These are phyloP conservation scores for Stichopus chloronotus DNA, from an alignment of 35 echinoderm and acorn worm genomes.

Conservation along the genomic window DNA sequence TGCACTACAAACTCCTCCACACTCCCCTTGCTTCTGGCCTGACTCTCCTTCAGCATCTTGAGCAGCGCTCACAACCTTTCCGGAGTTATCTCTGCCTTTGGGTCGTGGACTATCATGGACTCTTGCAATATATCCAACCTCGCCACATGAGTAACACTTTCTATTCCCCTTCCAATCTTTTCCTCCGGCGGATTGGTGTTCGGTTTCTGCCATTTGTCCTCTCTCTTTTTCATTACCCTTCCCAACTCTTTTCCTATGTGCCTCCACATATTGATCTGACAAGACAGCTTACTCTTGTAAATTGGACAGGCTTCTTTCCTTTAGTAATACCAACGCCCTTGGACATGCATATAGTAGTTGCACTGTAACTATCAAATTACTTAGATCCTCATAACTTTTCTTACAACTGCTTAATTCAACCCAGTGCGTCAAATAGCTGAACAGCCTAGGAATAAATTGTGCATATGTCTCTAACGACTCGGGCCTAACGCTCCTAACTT, in stretches of 20 bases:
- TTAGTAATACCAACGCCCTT: neutral
- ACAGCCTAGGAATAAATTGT: conserved; percentile 31
- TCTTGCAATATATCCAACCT: too few species aligned
- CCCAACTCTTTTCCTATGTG: neutral
- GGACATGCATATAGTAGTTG: neutral
- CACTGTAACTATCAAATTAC: neutral
- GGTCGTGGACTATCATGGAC: too few species aligned
- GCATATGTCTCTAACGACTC: conserved; percentile 41
- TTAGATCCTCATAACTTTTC: neutral
- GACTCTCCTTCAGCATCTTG: too few species aligned
- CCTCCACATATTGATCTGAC: conserved; percentile 4
- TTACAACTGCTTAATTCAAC: neutral
- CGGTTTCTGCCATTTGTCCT: neutral
- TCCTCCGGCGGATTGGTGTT: neutral
- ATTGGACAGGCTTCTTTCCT: neutral
- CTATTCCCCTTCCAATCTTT: conserved; percentile 5
- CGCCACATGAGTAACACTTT: neutral
- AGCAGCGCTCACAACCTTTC: too few species aligned
- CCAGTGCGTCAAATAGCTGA: neutral
- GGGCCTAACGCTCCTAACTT: conserved; percentile 43
- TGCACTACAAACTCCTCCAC: too few species aligned
- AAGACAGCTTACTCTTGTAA: neutral
- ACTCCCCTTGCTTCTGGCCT: too few species aligned
- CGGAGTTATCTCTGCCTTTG: too few species aligned
- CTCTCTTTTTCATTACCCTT: neutral